These are phyloP conservation scores for Danio tinwini DNA, from an alignment of 2,797 vertebrate species.

Conservation along the genomic window DNA sequence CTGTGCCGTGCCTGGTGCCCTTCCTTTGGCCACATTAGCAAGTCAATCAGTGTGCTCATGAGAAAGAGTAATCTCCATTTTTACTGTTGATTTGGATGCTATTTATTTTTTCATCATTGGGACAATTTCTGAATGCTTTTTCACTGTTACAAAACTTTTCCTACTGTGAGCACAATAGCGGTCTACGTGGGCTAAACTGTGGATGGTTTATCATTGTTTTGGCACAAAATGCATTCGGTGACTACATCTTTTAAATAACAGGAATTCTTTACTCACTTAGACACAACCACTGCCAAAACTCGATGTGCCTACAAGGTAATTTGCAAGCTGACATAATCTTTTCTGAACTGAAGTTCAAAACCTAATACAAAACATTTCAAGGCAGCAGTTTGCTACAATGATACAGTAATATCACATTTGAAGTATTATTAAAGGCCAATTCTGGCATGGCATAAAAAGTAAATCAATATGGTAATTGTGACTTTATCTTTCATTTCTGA, in stretches of 20 bases:
- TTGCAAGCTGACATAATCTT: too few relatives aligned
- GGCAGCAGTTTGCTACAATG: too few relatives aligned
- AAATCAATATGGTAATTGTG: too few relatives aligned
- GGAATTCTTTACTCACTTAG: not conserved
- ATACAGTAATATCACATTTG: too few relatives aligned
- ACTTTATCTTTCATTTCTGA: too few relatives aligned
- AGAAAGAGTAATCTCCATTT: constrained; percentile 23
- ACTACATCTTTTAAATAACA: not conserved
- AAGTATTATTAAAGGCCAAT: too few relatives aligned
- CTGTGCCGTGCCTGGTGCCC: constrained; percentile 50
- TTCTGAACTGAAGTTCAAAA: too few relatives aligned
- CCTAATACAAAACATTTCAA: too few relatives aligned
- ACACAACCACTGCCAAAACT: not conserved
- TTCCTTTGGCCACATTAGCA: constrained; percentile 64
- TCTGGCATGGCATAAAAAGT: too few relatives aligned
- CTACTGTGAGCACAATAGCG: not conserved
- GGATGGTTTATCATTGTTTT: not conserved
- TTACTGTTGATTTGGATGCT: constrained; percentile 13
- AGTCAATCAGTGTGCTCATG: constrained; percentile 52
- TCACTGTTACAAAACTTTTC: not conserved
- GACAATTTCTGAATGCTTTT: too few relatives aligned
- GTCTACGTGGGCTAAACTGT: not conserved
- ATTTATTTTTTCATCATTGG: not conserved
- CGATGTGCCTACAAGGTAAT: too few relatives aligned
- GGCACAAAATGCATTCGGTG: not conserved